phyloP scores from a whole-genome alignment of 2,113 vertebrate genomes.

The Oryctolagus cuniculus region DNA sequence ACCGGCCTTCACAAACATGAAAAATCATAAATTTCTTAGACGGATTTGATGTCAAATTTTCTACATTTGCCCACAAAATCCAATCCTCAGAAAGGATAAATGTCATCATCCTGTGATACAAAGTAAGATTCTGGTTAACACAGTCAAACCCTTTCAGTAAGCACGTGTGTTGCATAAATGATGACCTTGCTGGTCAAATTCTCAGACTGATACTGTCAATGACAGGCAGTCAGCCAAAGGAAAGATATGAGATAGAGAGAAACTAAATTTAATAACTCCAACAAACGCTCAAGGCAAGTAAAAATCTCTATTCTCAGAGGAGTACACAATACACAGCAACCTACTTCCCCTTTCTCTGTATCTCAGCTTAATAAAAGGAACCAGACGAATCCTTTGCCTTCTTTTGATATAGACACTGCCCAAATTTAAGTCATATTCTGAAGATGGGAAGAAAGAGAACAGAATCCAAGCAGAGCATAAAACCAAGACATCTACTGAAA shows the following conservation, averaged over 20 bases:
- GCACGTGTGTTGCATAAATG: background rate
- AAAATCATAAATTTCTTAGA: background rate
- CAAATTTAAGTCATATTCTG: slow-evolving; percentile 10
- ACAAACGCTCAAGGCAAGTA: background rate
- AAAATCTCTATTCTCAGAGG: background rate
- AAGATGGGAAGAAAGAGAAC: background rate
- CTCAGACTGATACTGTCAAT: background rate
- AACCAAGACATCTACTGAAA: background rate
- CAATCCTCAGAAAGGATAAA: slow-evolving; percentile 26
- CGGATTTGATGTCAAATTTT: background rate
- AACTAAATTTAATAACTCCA: background rate
- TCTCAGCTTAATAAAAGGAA: slow-evolving; percentile 28
- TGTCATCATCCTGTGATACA: background rate
- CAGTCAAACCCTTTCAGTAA: background rate
- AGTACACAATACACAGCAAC: background rate
- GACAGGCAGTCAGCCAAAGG: background rate
- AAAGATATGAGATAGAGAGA: background rate
- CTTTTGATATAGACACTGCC: background rate
- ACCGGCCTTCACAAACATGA: background rate
- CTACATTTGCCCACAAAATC: background rate
- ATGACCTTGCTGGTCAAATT: background rate
- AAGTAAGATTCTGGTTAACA: background rate
- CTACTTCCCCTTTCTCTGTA: background rate
- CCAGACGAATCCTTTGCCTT: background rate
- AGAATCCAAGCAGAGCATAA: background rate